These are phyloP conservation scores for Microctonus hyperodae DNA, from an alignment of 2,888 invertebrate genomes.

Conservation along the genomic window DNA sequence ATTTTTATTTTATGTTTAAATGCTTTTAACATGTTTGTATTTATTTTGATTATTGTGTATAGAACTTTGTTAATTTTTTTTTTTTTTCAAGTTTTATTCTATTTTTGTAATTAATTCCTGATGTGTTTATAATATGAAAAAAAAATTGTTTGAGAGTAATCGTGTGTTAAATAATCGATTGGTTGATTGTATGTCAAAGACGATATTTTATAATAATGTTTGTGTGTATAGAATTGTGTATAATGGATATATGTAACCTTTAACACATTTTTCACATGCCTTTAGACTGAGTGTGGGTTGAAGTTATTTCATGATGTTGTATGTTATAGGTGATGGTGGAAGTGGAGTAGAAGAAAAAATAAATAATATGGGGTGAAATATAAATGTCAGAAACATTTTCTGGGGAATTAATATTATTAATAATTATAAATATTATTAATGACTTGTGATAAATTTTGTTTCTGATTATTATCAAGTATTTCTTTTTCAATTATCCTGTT, in stretches of 20 bases:
- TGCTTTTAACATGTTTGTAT: background rate
- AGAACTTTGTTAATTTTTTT: too few relatives aligned
- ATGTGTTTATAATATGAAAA: background rate
- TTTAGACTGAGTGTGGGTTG: slow-evolving; percentile 30
- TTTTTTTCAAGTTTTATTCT: background rate
- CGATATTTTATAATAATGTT: background rate
- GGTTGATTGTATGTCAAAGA: background rate
- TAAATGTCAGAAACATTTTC: background rate
- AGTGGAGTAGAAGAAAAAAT: slow-evolving; percentile 24
- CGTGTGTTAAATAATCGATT: slow-evolving; percentile 12
- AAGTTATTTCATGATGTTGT: slow-evolving; percentile 20
- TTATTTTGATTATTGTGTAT: background rate
- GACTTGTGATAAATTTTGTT: background rate
- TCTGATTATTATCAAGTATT: too few relatives aligned
- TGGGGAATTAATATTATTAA: background rate
- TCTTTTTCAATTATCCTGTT: too few relatives aligned
- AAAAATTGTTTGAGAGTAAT: background rate
- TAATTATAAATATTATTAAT: background rate
- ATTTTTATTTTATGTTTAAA: too few relatives aligned
- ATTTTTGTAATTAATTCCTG: background rate
- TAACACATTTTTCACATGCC: slow-evolving; percentile 25
- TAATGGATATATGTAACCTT: background rate
- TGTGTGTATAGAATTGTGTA: background rate
- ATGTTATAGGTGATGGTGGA: background rate
- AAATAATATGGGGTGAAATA: slow-evolving; percentile 24